Evolutionary conservation across 2,113 vertebrate genomes (phyloP).

Genomic region (Heterochromis multidens): DNA sequence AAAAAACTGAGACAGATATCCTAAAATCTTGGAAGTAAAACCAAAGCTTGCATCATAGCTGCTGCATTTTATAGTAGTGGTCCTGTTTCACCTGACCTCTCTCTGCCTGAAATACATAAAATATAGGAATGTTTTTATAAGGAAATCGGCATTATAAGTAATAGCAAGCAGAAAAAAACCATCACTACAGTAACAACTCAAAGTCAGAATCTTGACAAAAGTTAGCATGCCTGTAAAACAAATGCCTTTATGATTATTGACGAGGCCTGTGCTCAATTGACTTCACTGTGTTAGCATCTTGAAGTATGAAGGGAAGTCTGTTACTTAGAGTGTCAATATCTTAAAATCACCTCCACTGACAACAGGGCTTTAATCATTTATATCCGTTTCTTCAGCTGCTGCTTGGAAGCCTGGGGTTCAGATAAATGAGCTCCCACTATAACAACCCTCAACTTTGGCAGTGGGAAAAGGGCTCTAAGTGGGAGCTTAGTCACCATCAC

Average conservation of each 20-base stretch:
- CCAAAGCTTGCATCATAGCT: no score
- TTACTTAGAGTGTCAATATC: neutral
- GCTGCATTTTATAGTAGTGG: no score
- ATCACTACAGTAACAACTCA: no score
- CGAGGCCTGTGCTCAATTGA: no score
- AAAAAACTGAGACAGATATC: neutral
- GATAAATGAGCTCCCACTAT: slow-evolving; percentile 28
- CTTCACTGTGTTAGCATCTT: neutral
- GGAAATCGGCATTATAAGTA: no score
- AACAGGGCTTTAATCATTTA: neutral
- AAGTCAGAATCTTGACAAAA: no score
- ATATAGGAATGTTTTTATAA: no score
- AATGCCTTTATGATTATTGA: no score
- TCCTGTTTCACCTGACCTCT: no score
- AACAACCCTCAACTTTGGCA: slow-evolving; percentile 51
- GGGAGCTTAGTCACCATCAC: slow-evolving; percentile 34
- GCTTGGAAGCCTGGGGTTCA: neutral
- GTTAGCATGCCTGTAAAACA: no score
- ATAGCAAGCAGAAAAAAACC: no score
- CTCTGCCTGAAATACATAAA: no score
- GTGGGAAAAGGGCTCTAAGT: slow-evolving; percentile 37
- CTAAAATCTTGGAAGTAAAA: neutral
- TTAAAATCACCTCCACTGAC: neutral
- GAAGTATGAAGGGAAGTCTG: neutral
- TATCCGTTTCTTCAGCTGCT: neutral